Evolutionary conservation across 1,140 invertebrate species (phyloP), one percentile per base, ranked within the genome.

Genomic region (Macrostomum lignano): DNA sequence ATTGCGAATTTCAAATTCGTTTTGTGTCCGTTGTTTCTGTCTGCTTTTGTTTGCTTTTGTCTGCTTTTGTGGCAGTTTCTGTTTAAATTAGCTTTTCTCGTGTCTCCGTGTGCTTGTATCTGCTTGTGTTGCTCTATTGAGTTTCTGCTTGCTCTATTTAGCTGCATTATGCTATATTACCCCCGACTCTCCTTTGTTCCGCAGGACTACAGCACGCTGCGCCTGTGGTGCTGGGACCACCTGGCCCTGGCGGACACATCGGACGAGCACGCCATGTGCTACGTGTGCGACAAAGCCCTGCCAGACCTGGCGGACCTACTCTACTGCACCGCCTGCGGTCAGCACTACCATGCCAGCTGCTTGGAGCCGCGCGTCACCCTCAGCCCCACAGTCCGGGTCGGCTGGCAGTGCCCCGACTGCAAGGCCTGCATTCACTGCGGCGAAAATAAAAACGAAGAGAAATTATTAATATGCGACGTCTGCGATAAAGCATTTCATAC

Each of bases 401-500:
- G 81, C n/a, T 94, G 82, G 82, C 76, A 81, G 49, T 93, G 84
- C 57, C 65, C 70, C 15, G 67, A 72, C 35, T 93, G 84, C 54
- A 73, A 77, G 45, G 67, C 73, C 35, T 93, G 84, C 56, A 78
- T 86, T 55, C 73, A 79, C 25, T 91, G 82, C 55, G 63, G 32
- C 20, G 32, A 33, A 21, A 33, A 25, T 23, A 33, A 33, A 13
- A 58, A 63, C 40, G 57, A 60, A 35, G 59, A 52, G 36, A 60
- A 60, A 37, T 60, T 62, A 46, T 68, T 91, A 46, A 65, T 75
- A 3, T 91, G 82, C 64, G 81, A 88, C 52, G 71, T 72, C 41
- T 93, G 84, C 63, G 79, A 91, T 55, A 88, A 88, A 63, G 71
- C 76, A 1, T 91, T 86, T 60, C 84, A 93, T 60, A 73, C 76